phyloP scores from a whole-genome alignment of 2,113 vertebrate species.

The Gymnocephalus cernua region DNA sequence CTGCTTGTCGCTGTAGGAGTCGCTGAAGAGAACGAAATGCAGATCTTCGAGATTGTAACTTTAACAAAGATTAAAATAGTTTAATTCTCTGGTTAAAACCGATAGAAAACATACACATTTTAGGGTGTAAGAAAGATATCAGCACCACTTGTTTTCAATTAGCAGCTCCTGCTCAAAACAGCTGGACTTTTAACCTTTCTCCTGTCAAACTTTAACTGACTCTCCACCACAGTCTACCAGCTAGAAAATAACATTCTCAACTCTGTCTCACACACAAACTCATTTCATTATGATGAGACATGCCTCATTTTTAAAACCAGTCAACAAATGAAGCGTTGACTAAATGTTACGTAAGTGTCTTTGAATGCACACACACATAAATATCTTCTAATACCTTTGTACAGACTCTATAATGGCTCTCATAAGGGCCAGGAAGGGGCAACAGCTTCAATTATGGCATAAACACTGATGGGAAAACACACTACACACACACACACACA shows the following conservation, averaged over 20 bases:
- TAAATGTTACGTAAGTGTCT: slow-evolving; percentile 6
- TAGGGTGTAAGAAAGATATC: background rate
- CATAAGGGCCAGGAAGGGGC: slow-evolving; percentile 25
- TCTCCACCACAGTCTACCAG: background rate
- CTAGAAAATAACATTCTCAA: background rate
- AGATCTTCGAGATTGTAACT: too few relatives aligned
- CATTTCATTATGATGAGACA: slow-evolving; percentile 24
- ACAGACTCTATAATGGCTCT: slow-evolving; percentile 15
- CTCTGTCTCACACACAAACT: slow-evolving; percentile 20
- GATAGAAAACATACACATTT: background rate
- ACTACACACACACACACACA: slow-evolving; percentile 24
- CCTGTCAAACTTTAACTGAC: background rate
- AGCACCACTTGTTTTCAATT: background rate
- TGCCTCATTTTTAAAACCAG: slow-evolving; percentile 9
- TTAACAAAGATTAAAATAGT: background rate
- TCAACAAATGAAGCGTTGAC: slow-evolving; percentile 31
- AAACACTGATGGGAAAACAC: slow-evolving; percentile 47
- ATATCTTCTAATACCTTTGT: slow-evolving; percentile 14
- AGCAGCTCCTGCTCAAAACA: background rate
- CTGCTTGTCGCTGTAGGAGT: too few relatives aligned
- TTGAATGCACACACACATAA: slow-evolving; percentile 11
- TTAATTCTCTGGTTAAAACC: background rate
- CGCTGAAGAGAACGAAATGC: too few relatives aligned
- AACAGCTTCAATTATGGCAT: slow-evolving; percentile 25
- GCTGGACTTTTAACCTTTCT: background rate